Base-by-base conservation (phyloP, 2,797 vertebrate species). In the Myiotriccus ornatus region DNA sequence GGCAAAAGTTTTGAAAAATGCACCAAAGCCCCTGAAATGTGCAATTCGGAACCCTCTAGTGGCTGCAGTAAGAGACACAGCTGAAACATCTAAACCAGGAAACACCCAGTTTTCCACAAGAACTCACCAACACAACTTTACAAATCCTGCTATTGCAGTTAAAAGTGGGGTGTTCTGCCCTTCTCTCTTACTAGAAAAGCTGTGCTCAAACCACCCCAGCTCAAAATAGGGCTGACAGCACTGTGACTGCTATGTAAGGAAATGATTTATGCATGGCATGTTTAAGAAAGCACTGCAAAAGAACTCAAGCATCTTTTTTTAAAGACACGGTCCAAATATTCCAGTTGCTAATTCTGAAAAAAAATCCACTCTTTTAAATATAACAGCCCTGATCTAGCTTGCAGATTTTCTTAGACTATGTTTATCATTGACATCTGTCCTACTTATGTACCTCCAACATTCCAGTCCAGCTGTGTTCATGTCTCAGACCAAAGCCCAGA, bases 1-100 rank as follows among this genome's bases (percentile, higher is more conserved):
- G 16, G 55, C 18, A 21, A 56, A 89, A 70, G 21, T 41, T 79
- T 56, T 27, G 20, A 34, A 77, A 80, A 87, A 67, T 20, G 3
- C 7, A 68, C 41, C 41, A 35, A 80, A 79, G 22, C 4, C 32
- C 41, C 9, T 6, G n/a, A 84, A 84, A 89, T 6, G 32, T 75
- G 79, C 44, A 32, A 59, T 79, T 69, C 0, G 62, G 78, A 79
- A 63, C 94, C 89, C 91, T 90, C 94, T 94, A 91, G 94, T 64
- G 94, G 95, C 8, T 65, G 4, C 17, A 50, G 12, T 16, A 41
- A 75, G 82, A 79, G 77, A 46, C 1, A 34, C 89, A 92, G 47
- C 55, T n/a, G 47, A 78, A 71, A 57, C 77, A 65, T 6, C 55
- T 9, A 34, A 84, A 68, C 7, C 20, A 50, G 52, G 69, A 56